Percentiles rank a stretch among this genome's conserved stretches.
These are phyloP conservation scores for Tadarida brasiliensis DNA, from an alignment of 2,797 vertebrate genomes.

Conservation along the genomic window DNA sequence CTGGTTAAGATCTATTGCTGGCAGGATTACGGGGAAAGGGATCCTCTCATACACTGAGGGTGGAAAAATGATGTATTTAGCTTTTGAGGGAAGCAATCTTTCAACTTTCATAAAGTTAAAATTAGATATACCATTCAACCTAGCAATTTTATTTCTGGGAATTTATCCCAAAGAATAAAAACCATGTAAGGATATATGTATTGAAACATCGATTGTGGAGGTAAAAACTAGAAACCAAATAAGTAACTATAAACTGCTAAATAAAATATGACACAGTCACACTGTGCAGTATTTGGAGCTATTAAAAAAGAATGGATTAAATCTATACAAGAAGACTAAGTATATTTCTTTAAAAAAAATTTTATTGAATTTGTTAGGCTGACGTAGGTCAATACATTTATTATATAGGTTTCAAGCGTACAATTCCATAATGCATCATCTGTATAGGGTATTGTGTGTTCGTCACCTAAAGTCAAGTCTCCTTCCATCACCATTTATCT, in stretches of 20 bases:
- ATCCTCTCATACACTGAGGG: neutral
- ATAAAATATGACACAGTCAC: neutral
- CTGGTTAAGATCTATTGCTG: neutral
- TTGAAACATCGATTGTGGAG: neutral
- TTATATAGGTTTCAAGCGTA: neutral
- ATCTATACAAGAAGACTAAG: neutral
- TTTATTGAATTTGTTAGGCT: neutral
- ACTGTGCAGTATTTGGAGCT: neutral
- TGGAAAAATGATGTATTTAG: neutral
- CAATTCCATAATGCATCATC: neutral
- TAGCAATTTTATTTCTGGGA: neutral
- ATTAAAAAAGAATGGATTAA: neutral
- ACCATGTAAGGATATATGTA: neutral
- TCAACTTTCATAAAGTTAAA: neutral
- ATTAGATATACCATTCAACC: neutral
- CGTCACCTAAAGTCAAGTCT: neutral
- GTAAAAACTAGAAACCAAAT: neutral
- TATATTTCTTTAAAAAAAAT: neutral
- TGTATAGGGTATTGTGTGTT: neutral
- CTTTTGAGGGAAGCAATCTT: neutral
- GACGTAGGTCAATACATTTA: neutral
- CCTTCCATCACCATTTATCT: neutral
- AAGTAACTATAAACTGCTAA: neutral
- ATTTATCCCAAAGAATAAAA: neutral
- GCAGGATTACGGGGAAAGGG: neutral